Conservation (phyloP, 2,113 vertebrate genomes). For the Tenrec ecaudatus region DNA sequence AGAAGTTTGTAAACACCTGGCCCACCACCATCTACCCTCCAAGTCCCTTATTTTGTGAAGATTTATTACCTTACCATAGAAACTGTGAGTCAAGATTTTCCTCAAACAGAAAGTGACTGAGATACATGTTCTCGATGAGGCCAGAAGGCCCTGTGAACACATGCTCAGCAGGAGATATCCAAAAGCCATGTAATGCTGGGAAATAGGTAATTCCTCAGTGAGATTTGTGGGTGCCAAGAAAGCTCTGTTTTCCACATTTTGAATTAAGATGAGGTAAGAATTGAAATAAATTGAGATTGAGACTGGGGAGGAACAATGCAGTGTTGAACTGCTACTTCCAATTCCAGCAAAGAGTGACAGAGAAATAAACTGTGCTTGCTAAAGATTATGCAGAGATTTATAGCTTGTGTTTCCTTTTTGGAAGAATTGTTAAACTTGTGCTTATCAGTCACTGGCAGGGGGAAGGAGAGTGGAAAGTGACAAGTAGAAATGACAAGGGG, state of each 20-base stretch:
- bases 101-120: slow-evolving; percentile 12
- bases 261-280: background rate
- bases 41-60: background rate
- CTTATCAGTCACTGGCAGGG: slow-evolving; percentile 28
- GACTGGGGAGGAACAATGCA: background rate
- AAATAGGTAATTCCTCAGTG: background rate
- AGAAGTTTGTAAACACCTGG: background rate
- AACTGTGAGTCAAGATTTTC: background rate
- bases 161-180: slow-evolving; percentile 7
- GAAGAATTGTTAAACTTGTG: background rate
- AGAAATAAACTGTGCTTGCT: background rate
- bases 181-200: background rate
- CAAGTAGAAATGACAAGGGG: slow-evolving; percentile 38
- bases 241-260: background rate
- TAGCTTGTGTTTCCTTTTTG: background rate
- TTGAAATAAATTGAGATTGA: background rate
- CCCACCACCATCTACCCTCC: too few species aligned
- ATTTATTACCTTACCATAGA: background rate
- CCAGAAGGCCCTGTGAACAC: slow-evolving; percentile 7
- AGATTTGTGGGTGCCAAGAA: background rate
- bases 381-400: background rate
- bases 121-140: background rate
- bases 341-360: background rate
- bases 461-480: slow-evolving; percentile 11
- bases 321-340: background rate